Evolutionary conservation across 2,888 invertebrate genomes (phyloP).

Genomic region (Ophion obscuratus): DNA sequence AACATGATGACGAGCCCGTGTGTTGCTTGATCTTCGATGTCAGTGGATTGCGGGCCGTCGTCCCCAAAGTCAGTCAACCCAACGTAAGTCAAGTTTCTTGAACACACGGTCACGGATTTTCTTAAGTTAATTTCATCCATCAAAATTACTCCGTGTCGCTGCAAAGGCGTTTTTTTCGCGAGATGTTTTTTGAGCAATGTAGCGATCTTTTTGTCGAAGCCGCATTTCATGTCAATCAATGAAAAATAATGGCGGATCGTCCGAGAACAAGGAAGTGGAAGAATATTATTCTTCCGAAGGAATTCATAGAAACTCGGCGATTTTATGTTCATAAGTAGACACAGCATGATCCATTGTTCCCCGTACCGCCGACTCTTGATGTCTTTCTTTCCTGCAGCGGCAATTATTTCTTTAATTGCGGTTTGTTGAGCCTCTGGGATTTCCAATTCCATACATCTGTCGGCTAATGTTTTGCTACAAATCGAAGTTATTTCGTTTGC

Average conservation of each 20-base stretch:
- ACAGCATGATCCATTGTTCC: slow-evolving; percentile 45
- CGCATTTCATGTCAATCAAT: slow-evolving; percentile 36
- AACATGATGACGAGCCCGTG: no score
- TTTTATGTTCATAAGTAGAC: slow-evolving; percentile 28
- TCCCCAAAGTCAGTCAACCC: neutral
- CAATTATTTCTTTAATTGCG: slow-evolving; percentile 11
- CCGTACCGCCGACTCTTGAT: slow-evolving; percentile 23
- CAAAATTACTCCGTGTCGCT: slow-evolving; percentile 12
- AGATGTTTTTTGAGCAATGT: slow-evolving; percentile 34
- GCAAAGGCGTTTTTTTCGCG: no score
- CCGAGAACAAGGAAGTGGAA: slow-evolving; percentile 28
- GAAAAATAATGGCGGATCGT: slow-evolving; percentile 30
- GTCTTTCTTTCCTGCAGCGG: slow-evolving; percentile 14
- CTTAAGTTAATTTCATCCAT: slow-evolving; percentile 17
- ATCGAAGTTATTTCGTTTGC: neutral
- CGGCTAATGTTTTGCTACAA: neutral
- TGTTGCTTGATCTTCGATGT: no score
- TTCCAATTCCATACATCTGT: neutral
- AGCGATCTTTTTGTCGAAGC: slow-evolving; percentile 23
- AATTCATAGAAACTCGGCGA: slow-evolving; percentile 33
- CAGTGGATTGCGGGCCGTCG: no score
- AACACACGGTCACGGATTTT: slow-evolving; percentile 3
- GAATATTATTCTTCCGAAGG: slow-evolving; percentile 17
- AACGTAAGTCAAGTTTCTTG: slow-evolving; percentile 4
- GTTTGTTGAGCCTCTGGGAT: slow-evolving; percentile 2